A percentile compares a stretch with the other conserved stretches of the same genome.
Conservation (phyloP, 2,113 vertebrate species). For the Indicator maculatus region DNA sequence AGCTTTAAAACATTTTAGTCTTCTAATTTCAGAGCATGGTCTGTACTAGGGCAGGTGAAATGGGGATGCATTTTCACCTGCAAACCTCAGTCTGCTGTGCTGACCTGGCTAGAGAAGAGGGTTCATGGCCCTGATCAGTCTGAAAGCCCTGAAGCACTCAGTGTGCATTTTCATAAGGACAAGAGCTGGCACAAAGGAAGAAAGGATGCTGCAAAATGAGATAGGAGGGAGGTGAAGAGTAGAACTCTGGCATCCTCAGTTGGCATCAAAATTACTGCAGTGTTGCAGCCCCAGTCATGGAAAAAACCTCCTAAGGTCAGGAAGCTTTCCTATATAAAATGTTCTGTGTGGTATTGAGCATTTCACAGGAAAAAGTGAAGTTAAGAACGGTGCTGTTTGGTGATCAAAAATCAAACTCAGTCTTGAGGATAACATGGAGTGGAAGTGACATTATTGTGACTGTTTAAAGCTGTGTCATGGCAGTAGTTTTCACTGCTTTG, state of each 20-base stretch:
- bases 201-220: neutral
- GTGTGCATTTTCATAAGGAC: neutral
- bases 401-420: neutral
- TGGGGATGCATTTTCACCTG: neutral
- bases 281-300: neutral
- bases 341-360: neutral
- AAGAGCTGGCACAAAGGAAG: neutral
- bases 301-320: neutral
- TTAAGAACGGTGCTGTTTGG: neutral
- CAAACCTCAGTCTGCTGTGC: neutral
- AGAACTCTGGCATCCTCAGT: neutral
- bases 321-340: neutral
- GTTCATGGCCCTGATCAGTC: neutral
- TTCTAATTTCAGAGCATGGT: neutral
- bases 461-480: neutral
- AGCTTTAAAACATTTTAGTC: neutral
- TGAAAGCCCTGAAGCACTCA: neutral
- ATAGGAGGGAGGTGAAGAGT: neutral
- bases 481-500: neutral
- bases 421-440: neutral
- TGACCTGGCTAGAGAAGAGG: neutral
- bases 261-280: neutral
- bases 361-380: neutral
- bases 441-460: neutral
- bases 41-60: neutral